Evolutionary conservation across 1,140 invertebrate genomes (phyloP).

Genomic region (Proales similis): DNA sequence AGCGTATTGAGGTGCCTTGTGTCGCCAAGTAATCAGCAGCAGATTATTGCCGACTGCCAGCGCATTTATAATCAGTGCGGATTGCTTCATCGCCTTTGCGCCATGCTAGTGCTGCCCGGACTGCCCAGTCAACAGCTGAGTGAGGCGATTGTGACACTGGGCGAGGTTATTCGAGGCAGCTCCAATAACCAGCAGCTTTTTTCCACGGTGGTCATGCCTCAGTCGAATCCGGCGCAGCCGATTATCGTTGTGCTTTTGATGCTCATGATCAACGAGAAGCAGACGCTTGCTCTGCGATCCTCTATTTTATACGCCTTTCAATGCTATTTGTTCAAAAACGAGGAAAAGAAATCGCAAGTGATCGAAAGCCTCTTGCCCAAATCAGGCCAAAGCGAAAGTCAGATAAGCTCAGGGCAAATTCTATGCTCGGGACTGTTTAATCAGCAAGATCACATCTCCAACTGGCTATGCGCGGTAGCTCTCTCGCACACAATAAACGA

Average conservation of each 20-base stretch:
- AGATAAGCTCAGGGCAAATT: constrained; percentile 69
- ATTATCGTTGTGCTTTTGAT: constrained; percentile 87
- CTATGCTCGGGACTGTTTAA: constrained; percentile 87
- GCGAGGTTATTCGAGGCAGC: constrained; percentile 85
- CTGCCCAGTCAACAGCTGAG: constrained; percentile 90
- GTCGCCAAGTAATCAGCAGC: constrained; percentile 74
- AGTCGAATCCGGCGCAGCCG: constrained; percentile 77
- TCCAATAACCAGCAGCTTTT: constrained; percentile 84
- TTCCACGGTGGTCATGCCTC: constrained; percentile 79
- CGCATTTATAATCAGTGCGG: constrained; percentile 75
- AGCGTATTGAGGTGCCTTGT: constrained; percentile 81
- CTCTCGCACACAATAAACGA: constrained; percentile 82
- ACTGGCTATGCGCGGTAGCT: constrained; percentile 89
- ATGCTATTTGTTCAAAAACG: constrained; percentile 88
- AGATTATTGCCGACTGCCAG: constrained; percentile 73
- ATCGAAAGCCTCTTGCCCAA: constrained; percentile 34
- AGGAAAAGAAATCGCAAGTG: constrained; percentile 52
- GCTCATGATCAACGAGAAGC: constrained; percentile 98
- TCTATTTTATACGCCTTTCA: constrained; percentile 94
- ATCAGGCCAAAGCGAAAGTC: constrained; percentile 42
- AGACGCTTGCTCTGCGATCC: constrained; percentile 79
- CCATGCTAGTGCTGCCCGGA: constrained; percentile 86
- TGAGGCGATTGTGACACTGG: constrained; percentile 81
- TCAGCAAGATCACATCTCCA: constrained; percentile 72
- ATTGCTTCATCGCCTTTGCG: constrained; percentile 64